A percentile compares a stretch with the other conserved stretches of the same genome.
phyloP scores from a whole-genome alignment of 64 coral and sea anemone species.

The Platygyra sinensis region DNA sequence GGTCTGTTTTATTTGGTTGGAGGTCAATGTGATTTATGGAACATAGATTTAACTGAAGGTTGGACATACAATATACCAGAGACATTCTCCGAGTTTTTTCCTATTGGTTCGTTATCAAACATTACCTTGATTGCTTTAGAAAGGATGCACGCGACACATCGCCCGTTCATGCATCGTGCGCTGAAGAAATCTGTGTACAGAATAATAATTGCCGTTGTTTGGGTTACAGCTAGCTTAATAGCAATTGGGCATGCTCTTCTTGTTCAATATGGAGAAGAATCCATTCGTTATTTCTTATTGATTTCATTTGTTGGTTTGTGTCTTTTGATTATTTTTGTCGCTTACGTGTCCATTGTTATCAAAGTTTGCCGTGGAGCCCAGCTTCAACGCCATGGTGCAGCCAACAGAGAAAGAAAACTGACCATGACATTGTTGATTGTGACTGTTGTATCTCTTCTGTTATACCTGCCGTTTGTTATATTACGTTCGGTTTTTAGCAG shows the following conservation, averaged over 20 bases:
- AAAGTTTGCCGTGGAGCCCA: not conserved
- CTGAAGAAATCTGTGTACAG: not conserved
- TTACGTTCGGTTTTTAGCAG: too few species aligned
- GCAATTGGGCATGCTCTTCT: not conserved
- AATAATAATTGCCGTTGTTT: not conserved
- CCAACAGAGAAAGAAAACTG: constrained; percentile 24
- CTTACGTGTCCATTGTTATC: constrained; percentile 7
- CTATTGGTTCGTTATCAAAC: not conserved
- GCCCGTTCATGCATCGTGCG: not conserved
- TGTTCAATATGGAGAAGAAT: not conserved
- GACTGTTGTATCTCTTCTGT: not conserved
- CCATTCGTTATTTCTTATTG: not conserved
- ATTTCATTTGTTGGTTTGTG: not conserved
- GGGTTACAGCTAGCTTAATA: not conserved
- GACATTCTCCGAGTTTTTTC: not conserved
- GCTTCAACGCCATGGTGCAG: not conserved
- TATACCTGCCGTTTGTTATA: not conserved
- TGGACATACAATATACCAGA: not conserved
- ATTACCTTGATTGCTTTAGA: not conserved
- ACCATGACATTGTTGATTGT: too few species aligned
- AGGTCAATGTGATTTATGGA: not conserved
- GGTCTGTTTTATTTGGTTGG: not conserved
- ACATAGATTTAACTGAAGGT: not conserved
- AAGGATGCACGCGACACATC: not conserved
- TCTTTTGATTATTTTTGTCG: not conserved